Evolutionary conservation across 2,888 invertebrate genomes (phyloP).

Genomic region (Orthosia gracilis): DNA sequence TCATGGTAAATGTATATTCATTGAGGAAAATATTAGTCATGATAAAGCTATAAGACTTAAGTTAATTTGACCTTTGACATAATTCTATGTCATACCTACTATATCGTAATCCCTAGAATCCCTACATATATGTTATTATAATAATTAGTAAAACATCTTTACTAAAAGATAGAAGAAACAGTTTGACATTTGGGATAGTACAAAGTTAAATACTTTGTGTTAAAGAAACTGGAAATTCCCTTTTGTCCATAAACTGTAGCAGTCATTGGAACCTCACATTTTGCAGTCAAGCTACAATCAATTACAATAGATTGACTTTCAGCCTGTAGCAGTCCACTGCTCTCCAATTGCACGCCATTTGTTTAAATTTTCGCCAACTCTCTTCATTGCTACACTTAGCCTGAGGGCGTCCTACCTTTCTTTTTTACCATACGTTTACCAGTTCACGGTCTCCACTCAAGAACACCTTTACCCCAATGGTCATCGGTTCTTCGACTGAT

Average conservation of each 20-base stretch:
- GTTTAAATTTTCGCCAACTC: no score
- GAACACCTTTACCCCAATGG: no score
- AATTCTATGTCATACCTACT: background rate
- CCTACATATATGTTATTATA: background rate
- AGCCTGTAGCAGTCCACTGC: no score
- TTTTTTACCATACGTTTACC: no score
- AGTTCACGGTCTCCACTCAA: no score
- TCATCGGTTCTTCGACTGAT: no score
- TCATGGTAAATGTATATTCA: conserved; percentile 25
- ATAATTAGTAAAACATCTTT: background rate
- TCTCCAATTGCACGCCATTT: no score
- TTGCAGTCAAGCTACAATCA: background rate
- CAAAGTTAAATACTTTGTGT: no score
- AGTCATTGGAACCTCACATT: background rate
- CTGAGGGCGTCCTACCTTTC: no score
- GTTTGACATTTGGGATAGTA: no score
- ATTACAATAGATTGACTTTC: background rate
- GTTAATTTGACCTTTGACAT: conserved; percentile 7
- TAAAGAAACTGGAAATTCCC: background rate
- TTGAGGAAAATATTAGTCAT: conserved; percentile 33
- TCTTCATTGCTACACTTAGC: no score
- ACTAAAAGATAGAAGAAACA: no score
- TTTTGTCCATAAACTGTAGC: background rate
- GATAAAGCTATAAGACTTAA: background rate
- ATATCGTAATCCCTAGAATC: background rate